Evolutionary conservation across 2,797 vertebrate genomes (phyloP).

Genomic region (Pangasius mekongensis): DNA sequence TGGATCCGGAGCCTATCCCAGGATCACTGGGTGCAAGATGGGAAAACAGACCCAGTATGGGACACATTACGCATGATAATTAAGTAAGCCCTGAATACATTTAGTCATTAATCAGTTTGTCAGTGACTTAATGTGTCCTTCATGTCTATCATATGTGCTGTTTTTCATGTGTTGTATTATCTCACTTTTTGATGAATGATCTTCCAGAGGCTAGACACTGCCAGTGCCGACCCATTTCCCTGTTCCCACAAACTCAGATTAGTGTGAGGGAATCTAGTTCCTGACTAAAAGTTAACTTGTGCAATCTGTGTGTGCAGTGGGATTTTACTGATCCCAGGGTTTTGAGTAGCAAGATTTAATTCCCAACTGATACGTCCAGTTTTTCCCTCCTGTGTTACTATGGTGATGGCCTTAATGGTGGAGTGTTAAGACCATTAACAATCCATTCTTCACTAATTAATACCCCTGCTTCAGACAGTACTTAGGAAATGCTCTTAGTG

Average conservation of each 20-base stretch:
- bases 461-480: constrained; percentile 35
- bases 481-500: constrained; percentile 28
- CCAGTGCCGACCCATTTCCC: neutral
- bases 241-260: neutral
- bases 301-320: constrained; percentile 7
- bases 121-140: neutral
- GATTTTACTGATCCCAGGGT: constrained; percentile 26
- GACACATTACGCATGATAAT: neutral
- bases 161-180: neutral
- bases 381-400: constrained; percentile 44
- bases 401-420: constrained; percentile 46
- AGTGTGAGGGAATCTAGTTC: neutral
- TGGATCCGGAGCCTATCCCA: neutral
- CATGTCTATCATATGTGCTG: neutral
- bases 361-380: neutral
- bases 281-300: constrained; percentile 7
- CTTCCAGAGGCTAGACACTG: neutral
- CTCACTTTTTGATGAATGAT: neutral
- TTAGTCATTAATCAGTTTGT: constrained; percentile 3
- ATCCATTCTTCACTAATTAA: constrained; percentile 55
- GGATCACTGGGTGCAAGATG: neutral
- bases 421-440: constrained; percentile 50
- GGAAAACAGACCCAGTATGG: neutral
- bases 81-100: neutral
- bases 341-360: constrained; percentile 9